phyloP scores from a whole-genome alignment of 2,888 invertebrate species.

The Biston betularia region DNA sequence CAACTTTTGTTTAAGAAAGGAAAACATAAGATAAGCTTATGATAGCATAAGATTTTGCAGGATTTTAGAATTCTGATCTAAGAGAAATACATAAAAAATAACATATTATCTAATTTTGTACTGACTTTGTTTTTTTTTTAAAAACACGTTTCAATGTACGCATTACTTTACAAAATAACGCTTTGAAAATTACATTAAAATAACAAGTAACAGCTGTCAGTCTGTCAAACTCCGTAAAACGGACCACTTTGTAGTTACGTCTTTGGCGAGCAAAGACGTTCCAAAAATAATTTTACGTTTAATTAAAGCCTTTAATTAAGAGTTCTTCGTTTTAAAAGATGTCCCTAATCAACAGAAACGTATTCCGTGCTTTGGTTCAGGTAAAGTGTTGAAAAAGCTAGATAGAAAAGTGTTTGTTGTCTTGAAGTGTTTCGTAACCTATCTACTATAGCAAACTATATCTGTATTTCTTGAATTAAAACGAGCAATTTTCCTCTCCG shows the following conservation, averaged over 20 bases:
- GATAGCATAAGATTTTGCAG: too few relatives aligned
- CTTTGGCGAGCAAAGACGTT: conserved; percentile 56
- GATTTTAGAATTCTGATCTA: too few relatives aligned
- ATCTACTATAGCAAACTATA: conserved; percentile 35
- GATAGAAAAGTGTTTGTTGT: conserved; percentile 24
- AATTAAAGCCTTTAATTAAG: conserved; percentile 60
- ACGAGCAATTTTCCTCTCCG: conserved; percentile 29
- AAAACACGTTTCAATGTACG: conserved; percentile 29
- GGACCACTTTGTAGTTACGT: conserved; percentile 61
- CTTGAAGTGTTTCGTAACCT: conserved; percentile 75
- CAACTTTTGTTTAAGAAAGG: too few relatives aligned
- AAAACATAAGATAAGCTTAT: too few relatives aligned
- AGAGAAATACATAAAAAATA: too few relatives aligned
- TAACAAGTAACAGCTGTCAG: conserved; percentile 15
- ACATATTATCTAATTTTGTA: not conserved
- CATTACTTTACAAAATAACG: not conserved
- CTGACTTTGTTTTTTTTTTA: not conserved
- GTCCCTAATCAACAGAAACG: conserved; percentile 76
- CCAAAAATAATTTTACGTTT: conserved; percentile 68
- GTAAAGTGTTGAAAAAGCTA: conserved; percentile 55
- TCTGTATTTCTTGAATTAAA: conserved; percentile 37
- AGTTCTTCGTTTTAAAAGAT: conserved; percentile 56
- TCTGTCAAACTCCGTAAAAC: conserved; percentile 54
- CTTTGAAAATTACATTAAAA: not conserved
- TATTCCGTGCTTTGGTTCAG: conserved; percentile 75